phyloP scores from a whole-genome alignment of 2,888 invertebrate genomes.

The Erebia epiphron region DNA sequence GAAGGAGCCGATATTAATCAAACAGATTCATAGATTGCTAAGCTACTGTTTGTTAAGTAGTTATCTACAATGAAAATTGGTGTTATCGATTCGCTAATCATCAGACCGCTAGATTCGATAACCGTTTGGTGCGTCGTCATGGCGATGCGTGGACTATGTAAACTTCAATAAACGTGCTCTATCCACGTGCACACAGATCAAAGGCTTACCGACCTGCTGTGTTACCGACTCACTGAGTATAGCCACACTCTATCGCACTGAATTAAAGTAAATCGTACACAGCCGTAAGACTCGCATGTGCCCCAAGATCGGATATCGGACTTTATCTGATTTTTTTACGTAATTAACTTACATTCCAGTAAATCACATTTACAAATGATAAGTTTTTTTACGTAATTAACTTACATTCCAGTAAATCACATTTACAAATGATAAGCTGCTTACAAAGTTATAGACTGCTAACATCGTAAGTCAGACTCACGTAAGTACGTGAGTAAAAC shows the following conservation, averaged over 20 bases:
- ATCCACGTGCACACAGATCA: constrained; percentile 30
- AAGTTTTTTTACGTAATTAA: no score
- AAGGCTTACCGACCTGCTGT: constrained; percentile 26
- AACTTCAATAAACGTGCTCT: constrained; percentile 1
- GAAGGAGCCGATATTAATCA: no score
- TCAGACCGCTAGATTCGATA: not conserved
- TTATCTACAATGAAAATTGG: not conserved
- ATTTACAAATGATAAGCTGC: no score
- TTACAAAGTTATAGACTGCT: no score
- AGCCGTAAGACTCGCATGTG: not conserved
- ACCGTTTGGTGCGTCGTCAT: constrained; percentile 1
- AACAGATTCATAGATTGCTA: no score
- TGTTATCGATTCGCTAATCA: not conserved
- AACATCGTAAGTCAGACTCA: no score
- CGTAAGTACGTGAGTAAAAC: no score
- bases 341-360: no score
- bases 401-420: no score
- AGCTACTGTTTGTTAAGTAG: no score
- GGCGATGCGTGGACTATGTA: constrained; percentile 9
- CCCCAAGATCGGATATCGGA: not conserved
- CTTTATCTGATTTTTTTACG: no score
- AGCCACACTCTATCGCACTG: constrained; percentile 22
- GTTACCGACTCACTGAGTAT: constrained; percentile 31
- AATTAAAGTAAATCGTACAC: not conserved
- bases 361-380: no score